Conservation (phyloP, 2,888 invertebrate genomes). For the Tuta absoluta region DNA sequence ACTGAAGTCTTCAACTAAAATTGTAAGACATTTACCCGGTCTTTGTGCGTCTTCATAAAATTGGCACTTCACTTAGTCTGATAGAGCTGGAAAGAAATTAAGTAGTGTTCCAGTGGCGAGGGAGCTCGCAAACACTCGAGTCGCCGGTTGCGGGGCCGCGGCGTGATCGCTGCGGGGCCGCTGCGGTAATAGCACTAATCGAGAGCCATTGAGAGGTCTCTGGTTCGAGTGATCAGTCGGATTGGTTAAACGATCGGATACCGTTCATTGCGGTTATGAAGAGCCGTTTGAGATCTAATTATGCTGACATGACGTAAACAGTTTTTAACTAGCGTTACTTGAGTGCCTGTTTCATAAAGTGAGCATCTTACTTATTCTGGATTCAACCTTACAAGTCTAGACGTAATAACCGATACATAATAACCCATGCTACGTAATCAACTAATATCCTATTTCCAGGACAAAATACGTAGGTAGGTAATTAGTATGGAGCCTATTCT, state of each 20-base stretch:
- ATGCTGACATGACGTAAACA: too few relatives aligned
- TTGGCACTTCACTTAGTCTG: slow-evolving; percentile 8
- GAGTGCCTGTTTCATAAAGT: too few relatives aligned
- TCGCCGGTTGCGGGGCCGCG: neutral
- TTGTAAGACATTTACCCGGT: slow-evolving; percentile 4
- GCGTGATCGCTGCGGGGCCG: neutral
- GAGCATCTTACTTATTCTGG: too few relatives aligned
- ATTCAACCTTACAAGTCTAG: too few relatives aligned
- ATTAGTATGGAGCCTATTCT: too few relatives aligned
- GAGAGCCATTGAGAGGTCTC: slow-evolving; percentile 31
- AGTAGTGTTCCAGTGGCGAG: neutral
- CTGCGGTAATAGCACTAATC: slow-evolving; percentile 37
- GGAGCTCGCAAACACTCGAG: slow-evolving; percentile 3
- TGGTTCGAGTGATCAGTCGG: slow-evolving; percentile 9
- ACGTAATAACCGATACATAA: too few relatives aligned
- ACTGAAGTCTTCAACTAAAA: slow-evolving; percentile 10
- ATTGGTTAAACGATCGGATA: slow-evolving; percentile 14
- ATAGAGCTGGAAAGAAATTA: slow-evolving; percentile 3
- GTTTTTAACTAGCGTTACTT: too few relatives aligned
- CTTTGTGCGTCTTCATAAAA: slow-evolving; percentile 10
- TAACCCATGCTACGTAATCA: too few relatives aligned
- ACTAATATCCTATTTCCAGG: too few relatives aligned
- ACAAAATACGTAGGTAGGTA: too few relatives aligned
- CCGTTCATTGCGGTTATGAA: neutral
- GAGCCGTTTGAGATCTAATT: neutral